phyloP scores from a whole-genome alignment of 2,797 vertebrate species.

The Cyprinella venusta region DNA sequence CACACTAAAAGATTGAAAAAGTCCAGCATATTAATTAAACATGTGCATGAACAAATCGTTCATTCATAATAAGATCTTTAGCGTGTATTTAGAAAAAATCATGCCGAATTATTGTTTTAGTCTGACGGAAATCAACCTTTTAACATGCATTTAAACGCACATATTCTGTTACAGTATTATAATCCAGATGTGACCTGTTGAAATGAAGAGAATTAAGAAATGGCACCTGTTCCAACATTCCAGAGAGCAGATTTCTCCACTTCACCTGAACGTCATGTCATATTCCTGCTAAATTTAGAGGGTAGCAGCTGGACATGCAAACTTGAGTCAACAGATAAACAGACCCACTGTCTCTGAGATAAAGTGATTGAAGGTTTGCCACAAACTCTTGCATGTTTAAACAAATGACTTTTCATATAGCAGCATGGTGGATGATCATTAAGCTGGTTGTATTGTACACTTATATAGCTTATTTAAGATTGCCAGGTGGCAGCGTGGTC shows the following conservation, averaged over 20 bases:
- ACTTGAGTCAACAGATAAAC: background rate
- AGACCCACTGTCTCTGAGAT: background rate
- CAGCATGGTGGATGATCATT: background rate
- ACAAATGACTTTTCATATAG: background rate
- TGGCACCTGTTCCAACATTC: background rate
- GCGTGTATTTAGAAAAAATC: background rate
- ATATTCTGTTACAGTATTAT: background rate
- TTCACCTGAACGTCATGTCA: constrained; percentile 2
- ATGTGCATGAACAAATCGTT: background rate
- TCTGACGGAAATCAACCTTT: background rate
- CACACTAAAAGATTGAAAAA: background rate
- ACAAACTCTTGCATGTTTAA: background rate
- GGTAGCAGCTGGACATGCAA: background rate
- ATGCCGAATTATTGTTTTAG: background rate
- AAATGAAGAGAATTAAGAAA: background rate
- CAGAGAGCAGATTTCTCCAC: constrained; percentile 9
- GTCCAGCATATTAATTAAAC: background rate
- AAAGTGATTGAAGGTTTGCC: background rate
- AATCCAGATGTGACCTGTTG: background rate
- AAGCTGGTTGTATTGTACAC: background rate
- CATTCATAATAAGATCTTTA: too few relatives aligned
- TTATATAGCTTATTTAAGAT: background rate
- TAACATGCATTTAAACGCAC: background rate
- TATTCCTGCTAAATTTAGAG: constrained; percentile 8
- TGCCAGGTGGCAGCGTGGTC: constrained; percentile 19